Evolutionary conservation across 2,888 invertebrate genomes (phyloP).

Genomic region (Drosophila rubida): DNA sequence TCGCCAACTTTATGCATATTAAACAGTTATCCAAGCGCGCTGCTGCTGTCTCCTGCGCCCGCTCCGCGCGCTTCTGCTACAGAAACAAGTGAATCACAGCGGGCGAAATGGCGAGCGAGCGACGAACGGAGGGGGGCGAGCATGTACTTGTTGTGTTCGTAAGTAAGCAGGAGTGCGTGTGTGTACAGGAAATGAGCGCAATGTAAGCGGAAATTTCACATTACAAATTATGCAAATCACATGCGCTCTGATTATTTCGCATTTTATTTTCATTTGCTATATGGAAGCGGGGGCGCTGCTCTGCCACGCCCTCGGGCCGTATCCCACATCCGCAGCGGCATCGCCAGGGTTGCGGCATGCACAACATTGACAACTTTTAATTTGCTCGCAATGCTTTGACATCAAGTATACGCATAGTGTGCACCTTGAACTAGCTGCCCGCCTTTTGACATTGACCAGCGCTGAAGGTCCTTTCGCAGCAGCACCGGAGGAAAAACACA

Average conservation of each 20-base stretch:
- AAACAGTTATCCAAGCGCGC: slow-evolving; percentile 71
- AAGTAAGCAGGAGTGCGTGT: slow-evolving; percentile 21
- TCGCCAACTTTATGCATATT: slow-evolving; percentile 76
- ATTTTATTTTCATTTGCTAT: slow-evolving; percentile 45
- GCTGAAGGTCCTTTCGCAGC: not conserved
- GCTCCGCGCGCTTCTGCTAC: slow-evolving; percentile 4
- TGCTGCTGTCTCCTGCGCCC: not conserved
- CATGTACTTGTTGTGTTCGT: not conserved
- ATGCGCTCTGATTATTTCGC: slow-evolving; percentile 59
- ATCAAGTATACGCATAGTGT: slow-evolving; percentile 1
- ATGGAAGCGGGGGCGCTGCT: not conserved
- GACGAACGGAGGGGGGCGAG: not conserved
- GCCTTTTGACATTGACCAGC: slow-evolving; percentile 1
- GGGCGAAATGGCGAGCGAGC: not conserved
- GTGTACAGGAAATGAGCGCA: slow-evolving; percentile 67
- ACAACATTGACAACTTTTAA: slow-evolving; percentile 4
- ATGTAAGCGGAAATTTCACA: slow-evolving; percentile 78
- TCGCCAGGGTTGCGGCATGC: not conserved
- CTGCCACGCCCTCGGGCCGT: slow-evolving; percentile 12
- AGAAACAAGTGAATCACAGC: slow-evolving; percentile 34
- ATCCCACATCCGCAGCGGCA: not conserved
- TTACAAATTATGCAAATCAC: slow-evolving; percentile 81
- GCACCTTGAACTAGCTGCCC: not conserved
- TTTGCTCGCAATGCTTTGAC: not conserved
- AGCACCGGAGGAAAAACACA: not conserved